These are phyloP conservation scores for Dolomedes plantarius DNA, from an alignment of 2,888 invertebrate genomes.

Conservation along the genomic window DNA sequence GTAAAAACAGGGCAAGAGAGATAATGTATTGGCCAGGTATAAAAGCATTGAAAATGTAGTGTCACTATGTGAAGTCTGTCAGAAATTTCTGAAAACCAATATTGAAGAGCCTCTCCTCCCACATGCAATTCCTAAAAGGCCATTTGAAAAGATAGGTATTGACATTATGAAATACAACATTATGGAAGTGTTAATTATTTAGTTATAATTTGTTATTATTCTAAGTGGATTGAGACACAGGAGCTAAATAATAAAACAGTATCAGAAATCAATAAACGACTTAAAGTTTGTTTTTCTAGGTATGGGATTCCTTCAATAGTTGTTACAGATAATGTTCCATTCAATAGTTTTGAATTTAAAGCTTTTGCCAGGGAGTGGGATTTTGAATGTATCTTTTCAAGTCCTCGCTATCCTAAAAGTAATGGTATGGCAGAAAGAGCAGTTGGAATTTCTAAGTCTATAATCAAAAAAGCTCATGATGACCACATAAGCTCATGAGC, in stretches of 20 bases:
- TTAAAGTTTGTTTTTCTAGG: background rate
- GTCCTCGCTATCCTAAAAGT: too few species aligned
- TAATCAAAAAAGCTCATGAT: too few species aligned
- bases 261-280: background rate
- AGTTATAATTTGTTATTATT: too few species aligned
- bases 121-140: slow-evolving; percentile 31
- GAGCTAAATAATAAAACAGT: background rate
- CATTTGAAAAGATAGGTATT: slow-evolving; percentile 12
- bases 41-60: slow-evolving; percentile 22
- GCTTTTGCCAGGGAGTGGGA: too few species aligned
- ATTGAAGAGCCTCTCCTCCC: slow-evolving; percentile 14
- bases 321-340: slow-evolving; percentile 9
- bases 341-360: slow-evolving; percentile 21
- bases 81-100: slow-evolving; percentile 27
- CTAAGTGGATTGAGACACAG: slow-evolving; percentile 4
- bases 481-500: too few species aligned
- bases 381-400: too few species aligned
- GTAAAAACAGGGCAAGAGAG: slow-evolving; percentile 16
- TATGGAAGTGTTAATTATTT: too few species aligned
- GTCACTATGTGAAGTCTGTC: slow-evolving; percentile 29
- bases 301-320: background rate
- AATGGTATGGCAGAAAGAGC: too few species aligned
- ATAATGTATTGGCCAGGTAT: slow-evolving; percentile 51
- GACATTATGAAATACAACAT: too few species aligned
- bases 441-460: too few species aligned